Base-by-base conservation (phyloP, 1,140 invertebrate genomes). In the Drosophila prosaltans region DNA sequence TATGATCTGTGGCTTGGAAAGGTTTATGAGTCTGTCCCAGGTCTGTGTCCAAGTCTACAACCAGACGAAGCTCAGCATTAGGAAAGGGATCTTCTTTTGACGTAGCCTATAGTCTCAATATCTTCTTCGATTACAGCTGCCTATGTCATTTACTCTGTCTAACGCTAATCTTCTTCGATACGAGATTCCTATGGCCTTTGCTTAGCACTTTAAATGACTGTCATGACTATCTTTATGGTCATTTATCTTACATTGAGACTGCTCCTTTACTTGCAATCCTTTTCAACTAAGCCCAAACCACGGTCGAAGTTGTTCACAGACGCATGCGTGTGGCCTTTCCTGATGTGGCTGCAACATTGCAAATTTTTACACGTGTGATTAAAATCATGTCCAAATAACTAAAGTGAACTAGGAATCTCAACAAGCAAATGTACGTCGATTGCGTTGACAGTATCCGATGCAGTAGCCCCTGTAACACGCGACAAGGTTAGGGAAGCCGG, bases 351-450 rank as follows among this genome's bases (percentile, higher is more conserved):
- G 69, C 69, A 8, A 65, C 69, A 7, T 11, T 55, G 8, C 41
- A 72, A 16, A 60, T 72, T 2, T 32, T 72, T 8, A 63, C 69
- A 5, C 69, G 64, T 2, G 63, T 72, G 8, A 65, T 66, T 7
- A 6, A 67, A 5, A 54, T 72, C n/a, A 72, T 72, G 69, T 57
- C 7, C 16, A 36, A 8, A 7, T 24, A 28, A 5, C 45, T 72
- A 0, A 39, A 39, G 0, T 72, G 69, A 64, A 54, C 11, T 4
- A n/a, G 2, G 21, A 54, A 10, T 32, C 60, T 4, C 26, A 51
- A 21, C 21, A 40, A 0, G 64, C 57, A 1, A 30, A 67, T 3
- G 1, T 72, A 1, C 5, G 21, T 16, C 54, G 16, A 16, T 16
- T 16, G 16, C 16, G 16, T 16, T 16, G 16, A 16, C 16, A 16